Evolutionary conservation across 2,797 vertebrate species (phyloP).

Genomic region (Takifugu rubripes): DNA sequence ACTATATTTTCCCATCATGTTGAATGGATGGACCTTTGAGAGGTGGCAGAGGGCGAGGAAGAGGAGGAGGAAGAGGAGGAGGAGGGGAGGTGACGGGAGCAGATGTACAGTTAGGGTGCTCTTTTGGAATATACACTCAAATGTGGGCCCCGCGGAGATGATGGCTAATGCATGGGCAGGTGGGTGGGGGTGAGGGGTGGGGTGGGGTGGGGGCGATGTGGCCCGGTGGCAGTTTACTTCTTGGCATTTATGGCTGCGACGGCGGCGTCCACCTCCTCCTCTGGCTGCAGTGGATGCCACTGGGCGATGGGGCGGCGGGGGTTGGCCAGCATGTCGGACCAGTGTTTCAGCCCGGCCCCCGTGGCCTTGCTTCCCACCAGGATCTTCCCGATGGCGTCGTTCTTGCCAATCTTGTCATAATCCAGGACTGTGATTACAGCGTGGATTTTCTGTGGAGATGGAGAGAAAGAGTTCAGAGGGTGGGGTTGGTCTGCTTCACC

Average conservation of each 20-base stretch:
- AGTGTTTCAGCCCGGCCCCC: constrained; percentile 93
- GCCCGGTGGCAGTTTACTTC: constrained; percentile 78
- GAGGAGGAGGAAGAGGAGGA: constrained; percentile 1
- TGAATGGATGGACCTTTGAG: constrained; percentile 59
- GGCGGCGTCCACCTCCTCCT: constrained; percentile 89
- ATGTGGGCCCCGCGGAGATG: constrained; percentile 40
- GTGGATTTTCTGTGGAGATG: constrained; percentile 86
- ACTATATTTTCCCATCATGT: constrained; percentile 64
- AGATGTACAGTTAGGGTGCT: constrained; percentile 45
- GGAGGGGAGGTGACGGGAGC: constrained; percentile 13
- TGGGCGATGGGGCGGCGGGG: constrained; percentile 95
- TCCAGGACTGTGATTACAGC: constrained; percentile 96
- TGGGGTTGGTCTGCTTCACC: neutral
- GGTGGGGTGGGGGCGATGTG: constrained; percentile 31
- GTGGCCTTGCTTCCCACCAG: constrained; percentile 88
- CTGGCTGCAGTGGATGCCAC: constrained; percentile 96
- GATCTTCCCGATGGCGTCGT: constrained; percentile 97
- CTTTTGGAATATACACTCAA: constrained; percentile 60
- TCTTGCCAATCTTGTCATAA: constrained; percentile 98
- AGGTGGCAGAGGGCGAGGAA: constrained; percentile 31
- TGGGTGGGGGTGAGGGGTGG: constrained; percentile 33
- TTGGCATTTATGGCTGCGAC: constrained; percentile 87
- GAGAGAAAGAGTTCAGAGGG: constrained; percentile 1
- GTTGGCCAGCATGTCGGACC: constrained; percentile 98
- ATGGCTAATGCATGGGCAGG: constrained; percentile 44